These are phyloP conservation scores for Cinclus mexicanus DNA, from an alignment of 2,113 vertebrate species.

Conservation along the genomic window DNA sequence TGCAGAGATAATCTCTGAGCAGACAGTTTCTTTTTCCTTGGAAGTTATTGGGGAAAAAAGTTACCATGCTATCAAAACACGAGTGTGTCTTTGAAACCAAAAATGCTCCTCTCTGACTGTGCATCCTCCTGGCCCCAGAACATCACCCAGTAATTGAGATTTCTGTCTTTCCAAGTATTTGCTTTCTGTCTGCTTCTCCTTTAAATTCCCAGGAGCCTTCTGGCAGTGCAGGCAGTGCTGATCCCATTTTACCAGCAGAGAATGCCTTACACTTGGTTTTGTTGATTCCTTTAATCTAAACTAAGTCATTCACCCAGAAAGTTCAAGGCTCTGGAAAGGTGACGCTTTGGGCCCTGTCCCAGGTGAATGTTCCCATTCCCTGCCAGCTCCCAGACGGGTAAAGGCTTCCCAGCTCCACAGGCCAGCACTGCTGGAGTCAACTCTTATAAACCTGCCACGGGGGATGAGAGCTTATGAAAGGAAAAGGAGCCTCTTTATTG, in stretches of 20 bases:
- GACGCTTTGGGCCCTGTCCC: neutral
- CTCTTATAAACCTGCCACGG: conserved; percentile 23
- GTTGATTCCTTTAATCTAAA: conserved; percentile 60
- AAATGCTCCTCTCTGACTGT: neutral
- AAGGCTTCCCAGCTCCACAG: neutral
- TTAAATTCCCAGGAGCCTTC: neutral
- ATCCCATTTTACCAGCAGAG: neutral
- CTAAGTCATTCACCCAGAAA: conserved; percentile 48
- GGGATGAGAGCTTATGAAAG: conserved; percentile 9
- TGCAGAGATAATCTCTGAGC: conserved; percentile 58
- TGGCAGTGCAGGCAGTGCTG: neutral
- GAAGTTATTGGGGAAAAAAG: neutral
- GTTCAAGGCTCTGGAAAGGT: conserved; percentile 44
- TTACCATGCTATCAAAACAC: neutral
- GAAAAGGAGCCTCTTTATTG: conserved; percentile 20
- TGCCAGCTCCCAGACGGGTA: neutral
- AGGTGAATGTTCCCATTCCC: conserved; percentile 12
- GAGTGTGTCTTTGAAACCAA: neutral
- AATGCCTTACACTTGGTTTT: conserved; percentile 19
- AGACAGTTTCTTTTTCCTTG: conserved; percentile 53
- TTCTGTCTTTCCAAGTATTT: neutral
- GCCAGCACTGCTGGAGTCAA: neutral
- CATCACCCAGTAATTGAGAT: neutral
- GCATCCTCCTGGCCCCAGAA: neutral
- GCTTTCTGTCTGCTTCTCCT: neutral